Base-by-base conservation (phyloP, 2,113 vertebrate species). In the Ailurus styani region DNA sequence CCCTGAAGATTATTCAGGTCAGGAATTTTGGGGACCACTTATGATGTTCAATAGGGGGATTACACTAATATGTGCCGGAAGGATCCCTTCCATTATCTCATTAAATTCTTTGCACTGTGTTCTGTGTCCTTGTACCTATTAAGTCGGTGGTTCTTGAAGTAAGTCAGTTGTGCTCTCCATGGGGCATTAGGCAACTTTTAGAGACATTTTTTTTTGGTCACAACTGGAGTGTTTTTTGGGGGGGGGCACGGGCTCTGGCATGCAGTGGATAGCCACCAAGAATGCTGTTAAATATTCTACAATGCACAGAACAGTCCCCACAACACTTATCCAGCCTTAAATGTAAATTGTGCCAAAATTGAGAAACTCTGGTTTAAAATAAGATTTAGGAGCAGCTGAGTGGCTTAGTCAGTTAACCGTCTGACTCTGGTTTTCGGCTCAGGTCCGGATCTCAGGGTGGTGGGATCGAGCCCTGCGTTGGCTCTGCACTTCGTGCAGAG, bases 161-260 rank as follows among this genome's bases (percentile, higher is more conserved):
- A 52, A 57, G 34, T 79, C 34, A 29, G 6, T 87, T 92, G 94
- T 40, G 11, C 15, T 34, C 10, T 18, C 29, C 42, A 13, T 68
- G 70, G 15, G 21, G 60, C 25, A 62, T 52, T 21, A 60, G 23
- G 11, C 25, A 64, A 21, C 45, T 8, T 70, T 54, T 95, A 79
- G 47, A 96, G 60, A 78, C 25, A 34, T 25, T 87, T 94, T 91
- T 94, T 40, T 47, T 87, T 82, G 62, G 73, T 97, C 29, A 68
- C 55, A 90, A 25, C 50, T 54, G 27, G 20, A 86, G 66, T 64
- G 20, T 55, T 23, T 72, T 13, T 70, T 6, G 11, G 3, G 12
- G 3, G 23, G 15, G 8, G 40, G 45, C n/a, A n/a, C n/a, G 6
- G 34, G 37, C n/a, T 86, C 10, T 37, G 50, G 29, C 40, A 78